Base-by-base conservation (phyloP, 2,113 vertebrate genomes). In the Albula glossodonta region DNA sequence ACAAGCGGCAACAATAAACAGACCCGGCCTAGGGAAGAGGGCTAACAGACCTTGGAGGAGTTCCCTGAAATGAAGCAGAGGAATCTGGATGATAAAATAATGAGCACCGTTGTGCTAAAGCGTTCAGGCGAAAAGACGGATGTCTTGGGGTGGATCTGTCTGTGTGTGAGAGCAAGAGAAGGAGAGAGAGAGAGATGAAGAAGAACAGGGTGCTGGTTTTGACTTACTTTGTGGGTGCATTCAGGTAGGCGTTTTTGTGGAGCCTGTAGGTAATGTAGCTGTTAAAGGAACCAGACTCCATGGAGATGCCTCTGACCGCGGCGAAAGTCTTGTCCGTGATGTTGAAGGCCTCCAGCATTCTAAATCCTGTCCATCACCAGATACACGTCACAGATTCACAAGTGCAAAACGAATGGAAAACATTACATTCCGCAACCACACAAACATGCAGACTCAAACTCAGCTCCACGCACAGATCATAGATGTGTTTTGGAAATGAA, bases 281-380 rank as follows among this genome's bases (percentile, higher is more conserved):
- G 92, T 99, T 99, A 89, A 98, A 99, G 84, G 99, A 98, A 70
- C 99, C 99, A 0, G 99, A 89, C 91, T 99, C 98, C 97, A 99
- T 95, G 85, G 99, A 99, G 4, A 99, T 94, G 0, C 98, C 98
- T 88, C 97, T 97, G 87, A 98, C 96, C 56, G 95, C 97, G 51
- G 96, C 97, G 83, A 97, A 99, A 4, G 95, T 96, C 87, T 95
- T 97, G 93, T 98, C 97, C 74, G 98, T 99, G 87, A 99, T 94
- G 89, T 99, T 99, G 90, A 99, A 99, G 19, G 97, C 96, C 89
- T 99, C 98, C 86, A 99, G 94, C 99, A 99, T 99, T 93, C 97
- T 97, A 94, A 99, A 99, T 85, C 99, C 99, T 99, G 90, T 57
- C 89, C 9, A 50, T 17, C 5, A 60, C 12, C 22, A 60, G 70